Evolutionary conservation across 2,797 vertebrate species (phyloP).

Genomic region (Lagocephalus sceleratus): DNA sequence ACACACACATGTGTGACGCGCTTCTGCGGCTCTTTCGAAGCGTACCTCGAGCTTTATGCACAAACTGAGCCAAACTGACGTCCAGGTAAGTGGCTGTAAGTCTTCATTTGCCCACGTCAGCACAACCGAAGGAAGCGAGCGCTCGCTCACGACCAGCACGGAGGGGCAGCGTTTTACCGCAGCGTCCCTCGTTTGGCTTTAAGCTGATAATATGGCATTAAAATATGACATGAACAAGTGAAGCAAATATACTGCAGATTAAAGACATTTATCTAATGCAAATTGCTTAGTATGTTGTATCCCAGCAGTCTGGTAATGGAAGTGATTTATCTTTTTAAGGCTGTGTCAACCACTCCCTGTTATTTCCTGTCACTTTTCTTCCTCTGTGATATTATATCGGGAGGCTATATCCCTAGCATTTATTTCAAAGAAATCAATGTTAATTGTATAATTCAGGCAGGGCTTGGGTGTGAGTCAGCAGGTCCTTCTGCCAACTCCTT

Average conservation of each 20-base stretch:
- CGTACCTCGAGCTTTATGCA: constrained; percentile 17
- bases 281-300: no score
- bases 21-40: constrained; percentile 25
- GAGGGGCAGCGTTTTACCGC: constrained; percentile 5
- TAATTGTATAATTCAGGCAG: constrained; percentile 44
- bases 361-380: constrained; percentile 28
- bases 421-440: constrained; percentile 48
- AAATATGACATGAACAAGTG: no score
- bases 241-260: no score
- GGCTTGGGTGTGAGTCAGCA: constrained; percentile 51
- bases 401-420: constrained; percentile 27
- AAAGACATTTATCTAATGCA: no score
- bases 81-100: constrained; percentile 31
- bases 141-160: constrained; percentile 9
- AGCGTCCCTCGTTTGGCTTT: no score
- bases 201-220: no score
- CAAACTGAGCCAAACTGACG: constrained; percentile 48
- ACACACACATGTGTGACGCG: neutral
- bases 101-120: constrained; percentile 48
- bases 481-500: constrained; percentile 27
- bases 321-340: no score
- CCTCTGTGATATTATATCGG: constrained; percentile 19
- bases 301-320: no score
- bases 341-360: constrained; percentile 7
- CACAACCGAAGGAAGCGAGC: constrained; percentile 38